These are phyloP conservation scores for Cyprinodon brontotheroides DNA, from an alignment of 2,113 vertebrate species.

Conservation along the genomic window DNA sequence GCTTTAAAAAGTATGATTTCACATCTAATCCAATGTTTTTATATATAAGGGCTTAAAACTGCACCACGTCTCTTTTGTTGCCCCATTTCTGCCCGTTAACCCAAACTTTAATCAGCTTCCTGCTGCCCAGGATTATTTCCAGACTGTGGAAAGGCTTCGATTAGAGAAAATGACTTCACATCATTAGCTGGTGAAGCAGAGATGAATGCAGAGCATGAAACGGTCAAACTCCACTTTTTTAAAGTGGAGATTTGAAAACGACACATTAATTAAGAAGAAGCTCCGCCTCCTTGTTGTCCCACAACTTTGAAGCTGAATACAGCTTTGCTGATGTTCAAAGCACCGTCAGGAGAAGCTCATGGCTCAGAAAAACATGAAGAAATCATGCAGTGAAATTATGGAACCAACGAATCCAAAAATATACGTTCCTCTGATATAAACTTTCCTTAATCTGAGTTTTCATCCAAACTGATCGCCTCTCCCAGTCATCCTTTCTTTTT, in stretches of 20 bases:
- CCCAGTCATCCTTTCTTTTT: neutral
- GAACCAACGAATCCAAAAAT: neutral
- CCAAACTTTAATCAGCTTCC: neutral
- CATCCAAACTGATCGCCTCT: neutral
- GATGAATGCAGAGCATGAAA: neutral
- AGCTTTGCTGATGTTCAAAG: neutral
- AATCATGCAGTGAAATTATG: neutral
- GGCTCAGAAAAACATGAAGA: neutral
- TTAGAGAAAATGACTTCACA: too few relatives aligned
- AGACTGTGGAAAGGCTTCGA: neutral
- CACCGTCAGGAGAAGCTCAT: too few relatives aligned
- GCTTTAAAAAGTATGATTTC: neutral
- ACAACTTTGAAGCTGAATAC: neutral
- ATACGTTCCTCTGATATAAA: neutral
- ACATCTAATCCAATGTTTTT: neutral
- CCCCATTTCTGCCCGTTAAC: neutral
- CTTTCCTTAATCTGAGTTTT: neutral
- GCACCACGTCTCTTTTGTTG: neutral
- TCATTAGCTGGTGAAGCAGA: neutral
- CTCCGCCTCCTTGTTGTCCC: neutral
- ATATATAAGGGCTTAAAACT: too few relatives aligned
- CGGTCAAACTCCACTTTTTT: neutral
- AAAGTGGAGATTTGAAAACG: neutral
- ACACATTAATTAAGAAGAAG: neutral
- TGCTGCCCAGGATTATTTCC: too few relatives aligned